These are phyloP conservation scores for Lucifuga dentata DNA, from an alignment of 2,113 vertebrate species.

Conservation along the genomic window DNA sequence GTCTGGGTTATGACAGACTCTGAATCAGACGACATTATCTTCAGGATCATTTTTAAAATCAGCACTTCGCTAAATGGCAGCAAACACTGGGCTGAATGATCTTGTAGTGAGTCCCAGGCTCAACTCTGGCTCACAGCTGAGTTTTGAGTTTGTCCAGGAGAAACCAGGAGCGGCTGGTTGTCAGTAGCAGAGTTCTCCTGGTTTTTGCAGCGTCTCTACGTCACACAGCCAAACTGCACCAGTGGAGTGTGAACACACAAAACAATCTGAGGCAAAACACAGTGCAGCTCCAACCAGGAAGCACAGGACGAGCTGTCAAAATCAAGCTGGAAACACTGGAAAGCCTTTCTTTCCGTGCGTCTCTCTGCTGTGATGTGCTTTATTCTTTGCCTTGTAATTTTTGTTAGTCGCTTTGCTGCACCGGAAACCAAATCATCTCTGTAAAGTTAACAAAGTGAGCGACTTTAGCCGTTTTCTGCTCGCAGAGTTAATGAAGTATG, in stretches of 20 bases:
- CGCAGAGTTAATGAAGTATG: not conserved
- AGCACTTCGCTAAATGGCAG: no score
- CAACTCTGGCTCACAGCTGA: not conserved
- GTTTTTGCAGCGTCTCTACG: not conserved
- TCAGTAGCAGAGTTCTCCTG: no score
- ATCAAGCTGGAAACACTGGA: no score
- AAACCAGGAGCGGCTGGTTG: constrained; percentile 5
- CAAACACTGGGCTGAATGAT: no score
- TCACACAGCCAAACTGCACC: constrained; percentile 53
- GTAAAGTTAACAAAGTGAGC: not conserved
- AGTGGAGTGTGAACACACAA: constrained; percentile 65
- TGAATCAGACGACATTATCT: no score
- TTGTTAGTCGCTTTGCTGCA: not conserved
- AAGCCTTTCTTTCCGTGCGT: constrained; percentile 10
- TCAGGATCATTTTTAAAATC: no score
- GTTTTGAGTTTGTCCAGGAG: constrained; percentile 2
- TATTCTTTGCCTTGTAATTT: not conserved
- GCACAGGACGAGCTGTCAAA: constrained; percentile 63
- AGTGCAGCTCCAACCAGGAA: constrained; percentile 76
- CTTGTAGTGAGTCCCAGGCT: no score
- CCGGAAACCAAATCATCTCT: not conserved
- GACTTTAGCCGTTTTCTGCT: no score
- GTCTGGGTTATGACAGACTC: no score
- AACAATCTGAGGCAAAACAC: constrained; percentile 49
- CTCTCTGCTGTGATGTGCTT: not conserved